A percentile compares a stretch with the other conserved stretches of the same genome.
These are phyloP conservation scores for Dynastes hyllus DNA, from an alignment of 2,888 invertebrate species.

Conservation along the genomic window DNA sequence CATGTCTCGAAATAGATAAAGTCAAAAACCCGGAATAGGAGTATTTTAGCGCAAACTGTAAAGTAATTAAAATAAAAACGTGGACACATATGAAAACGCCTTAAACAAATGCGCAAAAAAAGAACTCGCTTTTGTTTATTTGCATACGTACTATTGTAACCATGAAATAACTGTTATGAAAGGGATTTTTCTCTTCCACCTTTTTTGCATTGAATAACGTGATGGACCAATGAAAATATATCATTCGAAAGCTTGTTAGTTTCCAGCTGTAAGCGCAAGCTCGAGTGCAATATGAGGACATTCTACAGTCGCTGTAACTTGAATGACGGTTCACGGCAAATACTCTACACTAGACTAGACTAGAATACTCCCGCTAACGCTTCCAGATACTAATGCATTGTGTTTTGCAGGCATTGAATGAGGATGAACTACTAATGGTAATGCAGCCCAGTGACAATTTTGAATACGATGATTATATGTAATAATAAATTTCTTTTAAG, in stretches of 20 bases:
- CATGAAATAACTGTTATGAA: slow-evolving; percentile 51
- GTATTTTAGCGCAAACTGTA: neutral
- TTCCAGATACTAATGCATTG: slow-evolving; percentile 49
- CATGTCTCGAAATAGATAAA: slow-evolving; percentile 67
- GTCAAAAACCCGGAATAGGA: slow-evolving; percentile 70
- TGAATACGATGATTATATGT: slow-evolving; percentile 50
- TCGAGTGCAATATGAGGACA: slow-evolving; percentile 42
- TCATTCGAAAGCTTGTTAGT: slow-evolving; percentile 53
- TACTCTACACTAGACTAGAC: slow-evolving; percentile 24
- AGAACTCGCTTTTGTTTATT: slow-evolving; percentile 15
- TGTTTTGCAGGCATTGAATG: slow-evolving; percentile 64
- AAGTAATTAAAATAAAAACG: slow-evolving; percentile 11
- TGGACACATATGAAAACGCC: neutral
- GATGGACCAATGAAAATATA: slow-evolving; percentile 54
- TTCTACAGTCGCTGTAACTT: slow-evolving; percentile 44
- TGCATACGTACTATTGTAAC: slow-evolving; percentile 1
- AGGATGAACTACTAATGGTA: slow-evolving; percentile 62
- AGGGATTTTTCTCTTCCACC: neutral
- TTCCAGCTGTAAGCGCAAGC: slow-evolving; percentile 41
- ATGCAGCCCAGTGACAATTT: slow-evolving; percentile 60
- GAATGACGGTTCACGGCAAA: slow-evolving; percentile 38
- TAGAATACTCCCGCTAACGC: slow-evolving; percentile 34
- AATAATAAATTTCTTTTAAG: slow-evolving; percentile 2
- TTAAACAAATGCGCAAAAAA: neutral
- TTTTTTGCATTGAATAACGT: slow-evolving; percentile 52